Evolutionary conservation across 2,797 vertebrate genomes (phyloP).

Genomic region (Nasua narica): DNA sequence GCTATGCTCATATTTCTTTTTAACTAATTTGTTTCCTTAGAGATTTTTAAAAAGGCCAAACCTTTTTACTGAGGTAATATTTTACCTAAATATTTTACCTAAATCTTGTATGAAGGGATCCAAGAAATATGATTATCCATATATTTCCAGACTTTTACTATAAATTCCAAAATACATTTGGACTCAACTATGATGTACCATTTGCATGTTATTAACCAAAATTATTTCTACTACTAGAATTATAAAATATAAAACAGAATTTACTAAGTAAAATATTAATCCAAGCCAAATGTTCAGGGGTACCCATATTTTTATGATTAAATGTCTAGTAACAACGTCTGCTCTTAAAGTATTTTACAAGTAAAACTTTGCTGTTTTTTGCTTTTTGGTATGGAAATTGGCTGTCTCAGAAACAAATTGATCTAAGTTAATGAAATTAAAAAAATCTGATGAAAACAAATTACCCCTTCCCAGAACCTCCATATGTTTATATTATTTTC

Average conservation of each 20-base stretch:
- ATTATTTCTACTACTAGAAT: neutral
- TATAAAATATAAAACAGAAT: neutral
- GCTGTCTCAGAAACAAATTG: neutral
- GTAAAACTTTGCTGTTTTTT: neutral
- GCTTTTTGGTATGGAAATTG: neutral
- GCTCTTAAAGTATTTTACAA: constrained; percentile 6
- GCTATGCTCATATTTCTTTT: neutral
- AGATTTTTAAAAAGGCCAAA: neutral
- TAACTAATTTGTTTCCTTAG: neutral
- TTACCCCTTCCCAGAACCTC: neutral
- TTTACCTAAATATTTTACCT: constrained; percentile 12
- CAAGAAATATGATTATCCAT: neutral
- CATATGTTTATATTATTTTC: neutral
- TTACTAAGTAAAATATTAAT: neutral
- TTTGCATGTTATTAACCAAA: neutral
- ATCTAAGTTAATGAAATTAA: neutral
- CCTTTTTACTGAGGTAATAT: neutral
- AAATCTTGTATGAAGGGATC: neutral
- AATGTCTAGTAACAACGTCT: neutral
- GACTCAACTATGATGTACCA: neutral
- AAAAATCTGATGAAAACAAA: neutral
- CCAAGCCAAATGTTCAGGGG: neutral
- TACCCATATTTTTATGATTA: neutral
- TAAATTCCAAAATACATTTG: neutral
- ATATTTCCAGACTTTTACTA: neutral